Conservation (phyloP, 1,140 invertebrate species). For the Leptinotarsa undecemlineata region DNA sequence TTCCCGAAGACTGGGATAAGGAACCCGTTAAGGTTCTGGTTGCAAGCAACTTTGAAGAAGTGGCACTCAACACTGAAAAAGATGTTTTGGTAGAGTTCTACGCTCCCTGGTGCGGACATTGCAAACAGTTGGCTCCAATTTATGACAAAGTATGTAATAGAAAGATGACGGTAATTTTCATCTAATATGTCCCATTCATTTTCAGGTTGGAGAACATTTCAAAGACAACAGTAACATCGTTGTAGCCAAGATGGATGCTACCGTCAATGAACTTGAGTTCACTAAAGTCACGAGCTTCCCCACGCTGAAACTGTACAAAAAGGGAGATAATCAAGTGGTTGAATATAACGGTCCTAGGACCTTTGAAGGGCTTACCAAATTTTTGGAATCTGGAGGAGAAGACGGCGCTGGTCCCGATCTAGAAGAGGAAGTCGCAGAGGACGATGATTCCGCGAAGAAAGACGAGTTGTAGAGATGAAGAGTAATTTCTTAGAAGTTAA, state of each 20-base stretch:
- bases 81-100: slow-evolving; percentile 99
- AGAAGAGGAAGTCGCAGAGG: slow-evolving; percentile 66
- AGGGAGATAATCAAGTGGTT: slow-evolving; percentile 89
- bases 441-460: slow-evolving; percentile 67
- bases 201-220: slow-evolving; percentile 74
- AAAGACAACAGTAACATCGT: slow-evolving; percentile 83
- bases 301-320: slow-evolving; percentile 94
- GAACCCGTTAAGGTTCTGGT: slow-evolving; percentile 93
- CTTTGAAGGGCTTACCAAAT: slow-evolving; percentile 89
- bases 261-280: slow-evolving; percentile 94
- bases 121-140: slow-evolving; percentile 94
- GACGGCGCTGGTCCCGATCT: slow-evolving; percentile 63
- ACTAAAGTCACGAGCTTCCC: slow-evolving; percentile 95
- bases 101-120: slow-evolving; percentile 97
- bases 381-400: slow-evolving; percentile 81
- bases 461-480: slow-evolving; percentile 66
- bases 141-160: slow-evolving; percentile 70
- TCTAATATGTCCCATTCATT: background rate
- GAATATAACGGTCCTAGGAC: slow-evolving; percentile 96
- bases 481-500: background rate
- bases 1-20: slow-evolving; percentile 97
- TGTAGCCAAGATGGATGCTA: slow-evolving; percentile 98
- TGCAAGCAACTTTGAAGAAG: slow-evolving; percentile 92
- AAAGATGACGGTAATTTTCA: background rate
- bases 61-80: slow-evolving; percentile 87